These are phyloP conservation scores for Ptyas mucosa DNA, from an alignment of 2,113 vertebrate species.

Conservation along the genomic window DNA sequence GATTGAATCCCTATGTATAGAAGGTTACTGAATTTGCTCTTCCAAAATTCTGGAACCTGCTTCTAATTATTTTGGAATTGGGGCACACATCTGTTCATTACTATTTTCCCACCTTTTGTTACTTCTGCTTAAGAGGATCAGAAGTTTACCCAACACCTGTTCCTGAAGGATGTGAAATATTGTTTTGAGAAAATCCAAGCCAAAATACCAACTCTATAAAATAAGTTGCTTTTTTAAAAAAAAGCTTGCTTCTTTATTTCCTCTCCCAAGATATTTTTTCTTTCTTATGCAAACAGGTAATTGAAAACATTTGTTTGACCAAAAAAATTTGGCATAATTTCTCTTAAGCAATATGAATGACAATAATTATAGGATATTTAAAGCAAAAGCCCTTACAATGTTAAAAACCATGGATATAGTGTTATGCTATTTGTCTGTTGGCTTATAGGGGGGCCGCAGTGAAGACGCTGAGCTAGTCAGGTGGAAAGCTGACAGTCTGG, in stretches of 20 bases:
- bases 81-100: slow-evolving; percentile 34
- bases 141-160: slow-evolving; percentile 56
- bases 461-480: not conserved
- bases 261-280: not conserved
- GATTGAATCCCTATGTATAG: slow-evolving; percentile 26
- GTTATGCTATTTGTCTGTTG: not conserved
- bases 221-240: slow-evolving; percentile 18
- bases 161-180: slow-evolving; percentile 41
- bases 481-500: too few relatives aligned
- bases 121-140: slow-evolving; percentile 44
- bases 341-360: not conserved
- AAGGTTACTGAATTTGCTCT: slow-evolving; percentile 18
- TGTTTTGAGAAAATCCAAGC: slow-evolving; percentile 26
- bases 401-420: not conserved
- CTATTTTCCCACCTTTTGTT: slow-evolving; percentile 17
- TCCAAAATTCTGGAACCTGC: slow-evolving; percentile 44
- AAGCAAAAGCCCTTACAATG: not conserved
- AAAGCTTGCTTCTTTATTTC: not conserved
- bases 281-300: slow-evolving; percentile 21
- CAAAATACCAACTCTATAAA: slow-evolving; percentile 25
- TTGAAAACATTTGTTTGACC: slow-evolving; percentile 11
- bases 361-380: slow-evolving; percentile 1
- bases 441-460: not conserved
- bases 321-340: not conserved
- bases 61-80: slow-evolving; percentile 55